Evolutionary conservation across 1,140 invertebrate species (phyloP).

Genomic region (Aphidius ervi): DNA sequence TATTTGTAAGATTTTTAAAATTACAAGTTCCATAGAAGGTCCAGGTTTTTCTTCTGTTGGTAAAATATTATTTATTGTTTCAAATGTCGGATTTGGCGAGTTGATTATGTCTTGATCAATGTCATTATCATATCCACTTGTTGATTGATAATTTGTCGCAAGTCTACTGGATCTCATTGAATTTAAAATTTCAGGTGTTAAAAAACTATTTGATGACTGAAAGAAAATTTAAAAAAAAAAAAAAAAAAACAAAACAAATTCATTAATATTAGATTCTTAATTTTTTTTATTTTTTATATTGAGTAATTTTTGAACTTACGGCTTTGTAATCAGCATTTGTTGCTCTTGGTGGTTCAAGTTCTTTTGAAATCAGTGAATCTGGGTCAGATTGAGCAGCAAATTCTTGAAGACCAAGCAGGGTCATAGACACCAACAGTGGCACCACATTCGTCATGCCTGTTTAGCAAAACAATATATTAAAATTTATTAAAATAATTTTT

Average conservation of each 20-base stretch:
- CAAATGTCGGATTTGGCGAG: conserved; percentile 23
- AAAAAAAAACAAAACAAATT: neutral
- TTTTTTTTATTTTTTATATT: neutral
- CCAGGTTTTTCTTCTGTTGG: conserved; percentile 42
- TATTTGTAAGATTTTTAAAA: neutral
- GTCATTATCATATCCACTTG: conserved; percentile 14
- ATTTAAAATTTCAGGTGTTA: conserved; percentile 10
- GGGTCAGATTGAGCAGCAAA: conserved; percentile 32
- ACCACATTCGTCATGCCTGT: conserved; percentile 41
- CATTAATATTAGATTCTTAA: neutral
- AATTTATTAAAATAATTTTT: neutral
- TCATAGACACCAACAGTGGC: conserved; percentile 49
- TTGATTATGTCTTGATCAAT: conserved; percentile 14
- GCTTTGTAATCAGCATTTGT: conserved; percentile 12
- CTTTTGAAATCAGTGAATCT: conserved; percentile 32
- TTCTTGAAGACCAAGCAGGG: conserved; percentile 40
- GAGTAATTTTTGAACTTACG: conserved; percentile 1
- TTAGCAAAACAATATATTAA: neutral
- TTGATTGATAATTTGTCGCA: conserved; percentile 1
- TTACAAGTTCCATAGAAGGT: conserved; percentile 46
- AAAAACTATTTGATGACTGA: conserved; percentile 21
- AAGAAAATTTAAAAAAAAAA: neutral
- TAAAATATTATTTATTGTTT: conserved; percentile 25
- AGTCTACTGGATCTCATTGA: conserved; percentile 15
- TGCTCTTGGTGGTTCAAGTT: conserved; percentile 36